phyloP scores from a whole-genome alignment of 2,113 vertebrate species.

The Aramus guarauna region DNA sequence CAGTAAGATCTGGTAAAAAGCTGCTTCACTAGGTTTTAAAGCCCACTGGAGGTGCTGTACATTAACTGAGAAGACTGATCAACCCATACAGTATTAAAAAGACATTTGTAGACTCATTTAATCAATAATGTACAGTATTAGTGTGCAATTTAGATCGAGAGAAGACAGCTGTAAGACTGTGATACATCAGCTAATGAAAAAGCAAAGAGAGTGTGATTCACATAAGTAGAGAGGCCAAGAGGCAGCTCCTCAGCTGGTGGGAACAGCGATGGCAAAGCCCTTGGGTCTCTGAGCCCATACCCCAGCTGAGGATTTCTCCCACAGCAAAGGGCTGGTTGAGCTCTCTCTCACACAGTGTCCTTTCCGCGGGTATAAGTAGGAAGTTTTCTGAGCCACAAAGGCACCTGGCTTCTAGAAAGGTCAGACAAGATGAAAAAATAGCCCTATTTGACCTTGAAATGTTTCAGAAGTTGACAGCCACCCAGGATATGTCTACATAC shows the following conservation, averaged over 20 bases:
- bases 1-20: slow-evolving; percentile 2
- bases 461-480: background rate
- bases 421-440: background rate
- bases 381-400: background rate
- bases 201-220: background rate
- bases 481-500: background rate
- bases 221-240: background rate
- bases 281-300: background rate
- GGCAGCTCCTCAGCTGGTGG: background rate
- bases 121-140: slow-evolving; percentile 65
- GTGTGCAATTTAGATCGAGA: slow-evolving; percentile 15
- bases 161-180: slow-evolving; percentile 46
- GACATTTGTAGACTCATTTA: slow-evolving; percentile 66
- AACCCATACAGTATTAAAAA: slow-evolving; percentile 60
- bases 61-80: slow-evolving; percentile 59
- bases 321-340: background rate
- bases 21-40: slow-evolving; percentile 38
- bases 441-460: background rate
- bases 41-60: slow-evolving; percentile 22
- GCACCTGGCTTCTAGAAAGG: background rate
- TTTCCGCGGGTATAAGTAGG: background rate
- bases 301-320: background rate
- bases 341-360: background rate
- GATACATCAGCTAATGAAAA: slow-evolving; percentile 50
- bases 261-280: background rate